A percentile compares a stretch with the other conserved stretches of the same genome.
These are phyloP conservation scores for Sisyra nigra DNA, from an alignment of 2,888 invertebrate species.

Conservation along the genomic window DNA sequence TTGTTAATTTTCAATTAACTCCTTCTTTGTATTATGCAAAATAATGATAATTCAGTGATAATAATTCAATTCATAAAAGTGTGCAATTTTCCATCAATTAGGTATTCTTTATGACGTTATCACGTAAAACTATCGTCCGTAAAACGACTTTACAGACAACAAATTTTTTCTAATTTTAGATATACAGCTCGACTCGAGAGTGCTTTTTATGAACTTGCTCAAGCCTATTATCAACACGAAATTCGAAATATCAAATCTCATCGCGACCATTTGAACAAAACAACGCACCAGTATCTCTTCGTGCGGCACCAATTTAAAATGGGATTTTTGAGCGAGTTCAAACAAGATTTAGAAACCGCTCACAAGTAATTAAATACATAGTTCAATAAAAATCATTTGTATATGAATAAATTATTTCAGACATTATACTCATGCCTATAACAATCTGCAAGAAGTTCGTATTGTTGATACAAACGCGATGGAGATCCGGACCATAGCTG, in stretches of 20 bases:
- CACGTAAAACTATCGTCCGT: no score
- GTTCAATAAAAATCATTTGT: no score
- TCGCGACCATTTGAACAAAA: conserved; percentile 79
- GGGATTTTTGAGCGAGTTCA: conserved; percentile 86
- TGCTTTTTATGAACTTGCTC: conserved; percentile 85
- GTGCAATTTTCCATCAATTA: no score
- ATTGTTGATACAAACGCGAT: conserved; percentile 80
- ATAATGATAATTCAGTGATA: no score
- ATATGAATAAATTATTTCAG: no score
- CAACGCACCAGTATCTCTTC: conserved; percentile 79
- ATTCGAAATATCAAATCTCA: conserved; percentile 75
- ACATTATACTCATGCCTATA: conserved; percentile 79
- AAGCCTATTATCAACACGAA: conserved; percentile 82
- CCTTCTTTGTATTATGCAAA: no score
- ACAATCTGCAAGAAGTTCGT: conserved; percentile 73
- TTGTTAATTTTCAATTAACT: no score
- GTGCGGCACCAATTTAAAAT: conserved; percentile 95
- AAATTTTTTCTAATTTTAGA: no score
- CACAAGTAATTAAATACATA: conserved; percentile 59
- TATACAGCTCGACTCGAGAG: conserved; percentile 70
- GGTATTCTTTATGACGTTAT: no score
- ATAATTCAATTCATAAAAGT: no score
- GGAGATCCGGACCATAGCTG: conserved; percentile 89
- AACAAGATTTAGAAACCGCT: conserved; percentile 75
- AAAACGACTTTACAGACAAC: no score